Conservation (phyloP, 2,113 vertebrate genomes). For the Zosterops japonicus region DNA sequence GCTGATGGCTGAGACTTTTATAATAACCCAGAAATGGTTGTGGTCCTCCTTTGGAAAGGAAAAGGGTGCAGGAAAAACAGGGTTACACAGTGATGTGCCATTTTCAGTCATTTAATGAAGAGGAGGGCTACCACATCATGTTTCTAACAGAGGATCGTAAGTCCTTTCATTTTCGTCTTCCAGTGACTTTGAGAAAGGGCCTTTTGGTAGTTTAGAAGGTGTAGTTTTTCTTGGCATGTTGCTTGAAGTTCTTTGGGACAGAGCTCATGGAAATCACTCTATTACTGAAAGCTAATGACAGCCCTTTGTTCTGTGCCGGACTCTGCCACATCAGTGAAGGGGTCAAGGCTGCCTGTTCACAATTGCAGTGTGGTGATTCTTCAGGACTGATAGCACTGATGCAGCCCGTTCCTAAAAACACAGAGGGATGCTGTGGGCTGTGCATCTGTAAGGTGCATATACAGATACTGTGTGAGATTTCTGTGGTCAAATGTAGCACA, state of each 20-base stretch:
- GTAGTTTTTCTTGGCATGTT: neutral
- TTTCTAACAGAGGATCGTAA: neutral
- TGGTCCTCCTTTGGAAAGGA: neutral
- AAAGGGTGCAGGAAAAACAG: neutral
- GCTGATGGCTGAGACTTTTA: neutral
- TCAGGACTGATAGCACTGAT: neutral
- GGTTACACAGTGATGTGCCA: neutral
- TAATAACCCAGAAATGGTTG: neutral
- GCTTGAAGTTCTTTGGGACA: fast-evolving
- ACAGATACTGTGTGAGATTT: neutral
- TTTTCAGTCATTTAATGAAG: neutral
- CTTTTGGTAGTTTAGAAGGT: neutral
- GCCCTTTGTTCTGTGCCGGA: neutral
- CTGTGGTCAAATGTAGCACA: neutral
- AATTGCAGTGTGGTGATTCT: neutral
- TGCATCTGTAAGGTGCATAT: neutral
- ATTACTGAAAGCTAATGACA: neutral
- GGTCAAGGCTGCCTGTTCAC: neutral
- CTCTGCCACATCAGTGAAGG: neutral
- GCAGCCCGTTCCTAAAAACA: neutral
- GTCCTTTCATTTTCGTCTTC: neutral
- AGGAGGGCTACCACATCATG: fast-evolving
- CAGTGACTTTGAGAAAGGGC: neutral
- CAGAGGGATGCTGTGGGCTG: neutral
- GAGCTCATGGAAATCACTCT: neutral